phyloP scores from a whole-genome alignment of 2,113 vertebrate genomes.

The Zootoca vivipara region DNA sequence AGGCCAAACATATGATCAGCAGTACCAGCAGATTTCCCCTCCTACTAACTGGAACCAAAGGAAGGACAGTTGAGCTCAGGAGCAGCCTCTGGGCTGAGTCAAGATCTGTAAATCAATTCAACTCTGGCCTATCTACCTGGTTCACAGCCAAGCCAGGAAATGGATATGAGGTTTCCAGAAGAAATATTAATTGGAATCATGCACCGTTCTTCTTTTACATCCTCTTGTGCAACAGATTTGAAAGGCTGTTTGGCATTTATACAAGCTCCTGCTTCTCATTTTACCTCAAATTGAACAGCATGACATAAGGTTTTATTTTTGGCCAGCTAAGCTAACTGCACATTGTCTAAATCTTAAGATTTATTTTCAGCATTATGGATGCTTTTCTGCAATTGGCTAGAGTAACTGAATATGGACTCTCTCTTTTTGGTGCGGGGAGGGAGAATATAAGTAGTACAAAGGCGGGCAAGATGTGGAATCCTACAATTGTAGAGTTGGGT shows the following conservation, averaged over 20 bases:
- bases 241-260: slow-evolving; percentile 5
- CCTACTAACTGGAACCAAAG: not conserved
- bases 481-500: too few relatives aligned
- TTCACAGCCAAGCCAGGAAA: slow-evolving; percentile 25
- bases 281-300: slow-evolving; percentile 4
- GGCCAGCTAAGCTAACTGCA: not conserved
- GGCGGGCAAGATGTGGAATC: not conserved
- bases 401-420: not conserved
- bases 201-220: not conserved
- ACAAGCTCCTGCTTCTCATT: not conserved
- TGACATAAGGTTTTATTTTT: not conserved
- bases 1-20: not conserved
- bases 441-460: not conserved
- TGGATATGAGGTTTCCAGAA: not conserved
- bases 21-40: not conserved
- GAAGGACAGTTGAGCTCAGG: not conserved
- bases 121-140: not conserved
- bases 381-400: not conserved
- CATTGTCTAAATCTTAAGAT: not conserved
- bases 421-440: too few relatives aligned
- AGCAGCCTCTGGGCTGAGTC: not conserved
- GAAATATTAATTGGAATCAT: slow-evolving; percentile 12
- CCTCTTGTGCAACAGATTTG: slow-evolving; percentile 1
- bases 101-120: not conserved
- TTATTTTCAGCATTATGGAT: not conserved